Evolutionary conservation across 2,888 invertebrate species (phyloP), one percentile per base, ranked within the genome.

Genomic region (Andrena bicolor): DNA sequence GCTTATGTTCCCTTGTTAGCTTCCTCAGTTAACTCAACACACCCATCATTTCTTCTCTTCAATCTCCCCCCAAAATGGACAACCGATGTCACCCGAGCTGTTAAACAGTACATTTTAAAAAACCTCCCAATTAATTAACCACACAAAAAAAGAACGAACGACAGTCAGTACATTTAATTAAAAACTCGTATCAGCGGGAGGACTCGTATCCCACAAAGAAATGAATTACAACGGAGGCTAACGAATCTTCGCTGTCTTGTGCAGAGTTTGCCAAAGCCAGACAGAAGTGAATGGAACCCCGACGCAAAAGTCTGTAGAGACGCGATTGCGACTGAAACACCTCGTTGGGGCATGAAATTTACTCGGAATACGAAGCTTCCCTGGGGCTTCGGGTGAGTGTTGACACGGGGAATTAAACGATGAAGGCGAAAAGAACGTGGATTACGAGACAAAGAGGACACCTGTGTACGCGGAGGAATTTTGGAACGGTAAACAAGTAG

Each of bases 361-460:
- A 71, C 65, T 69, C 53, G n/a, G 13, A 61, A 68, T 5, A 60
- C 30, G 65, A 76, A 76, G 66, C 35, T 60, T 53, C 6, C 28
- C n/a, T 8, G 20, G 28, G 60, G 10, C 2, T 49, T 5, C 5
- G 61, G 66, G 32, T 56, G 28, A 51, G 73, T 60, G 82, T 73
- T 73, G 76, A 82, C 69, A 65, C 49, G 65, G 8, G 72, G 71
- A 75, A 70, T 82, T 75, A 70, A 68, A 49, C 65, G 82, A 80
- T 71, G 41, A 71, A 71, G 56, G 30, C 51, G 64, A 78, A 70
- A 69, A 30, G 58, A 48, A 51, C 58, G n/a, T 13, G 28, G 80
- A 80, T 71, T 71, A 71, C 32, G 49, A n/a, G 35, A 56, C 32
- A 20, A 53, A n/a, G 20, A 35, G 28, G 23, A 58, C 20, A 48